Percentiles rank a stretch among this genome's conserved stretches.
Evolutionary conservation across 2,797 vertebrate genomes (phyloP).

Genomic region (Enteromius anoplus): DNA sequence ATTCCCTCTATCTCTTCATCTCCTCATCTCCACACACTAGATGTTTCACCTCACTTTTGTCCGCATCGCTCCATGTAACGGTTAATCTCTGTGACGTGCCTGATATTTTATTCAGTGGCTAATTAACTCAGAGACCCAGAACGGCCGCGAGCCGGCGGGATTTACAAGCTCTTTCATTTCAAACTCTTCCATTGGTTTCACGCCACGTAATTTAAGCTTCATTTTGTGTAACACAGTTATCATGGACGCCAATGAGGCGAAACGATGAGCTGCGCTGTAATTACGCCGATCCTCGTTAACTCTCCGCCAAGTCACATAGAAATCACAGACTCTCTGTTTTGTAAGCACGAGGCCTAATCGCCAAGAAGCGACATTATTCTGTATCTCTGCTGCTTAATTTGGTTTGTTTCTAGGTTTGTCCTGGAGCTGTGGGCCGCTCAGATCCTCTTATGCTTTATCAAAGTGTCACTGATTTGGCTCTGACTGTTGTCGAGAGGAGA

Average conservation of each 20-base stretch:
- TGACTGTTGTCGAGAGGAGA: not conserved
- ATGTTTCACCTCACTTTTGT: slow-evolving; percentile 64
- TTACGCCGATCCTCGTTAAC: slow-evolving; percentile 13
- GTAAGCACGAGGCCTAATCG: slow-evolving; percentile 36
- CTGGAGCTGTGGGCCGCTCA: not conserved
- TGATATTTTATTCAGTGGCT: slow-evolving; percentile 69
- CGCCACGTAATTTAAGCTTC: slow-evolving; percentile 15
- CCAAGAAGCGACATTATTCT: slow-evolving; percentile 1
- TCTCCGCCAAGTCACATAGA: not conserved
- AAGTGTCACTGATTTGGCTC: slow-evolving; percentile 3
- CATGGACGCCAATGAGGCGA: slow-evolving; percentile 37
- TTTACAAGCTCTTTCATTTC: slow-evolving; percentile 52
- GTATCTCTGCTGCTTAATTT: not conserved
- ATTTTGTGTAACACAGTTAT: slow-evolving; percentile 26
- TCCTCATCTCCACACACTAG: slow-evolving; percentile 3
- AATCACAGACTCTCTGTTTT: slow-evolving; percentile 27
- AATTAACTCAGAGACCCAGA: slow-evolving; percentile 70
- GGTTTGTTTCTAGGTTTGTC: not conserved
- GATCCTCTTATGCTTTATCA: not conserved
- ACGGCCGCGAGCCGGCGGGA: slow-evolving; percentile 44
- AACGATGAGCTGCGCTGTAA: not conserved
- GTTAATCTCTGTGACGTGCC: slow-evolving; percentile 70
- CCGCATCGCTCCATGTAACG: slow-evolving; percentile 40
- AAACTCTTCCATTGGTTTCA: slow-evolving; percentile 32
- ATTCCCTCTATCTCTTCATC: not conserved